Evolutionary conservation across 1,140 invertebrate species (phyloP), one percentile per base, ranked within the genome.

Genomic region (Drosophila sturtevanti): DNA sequence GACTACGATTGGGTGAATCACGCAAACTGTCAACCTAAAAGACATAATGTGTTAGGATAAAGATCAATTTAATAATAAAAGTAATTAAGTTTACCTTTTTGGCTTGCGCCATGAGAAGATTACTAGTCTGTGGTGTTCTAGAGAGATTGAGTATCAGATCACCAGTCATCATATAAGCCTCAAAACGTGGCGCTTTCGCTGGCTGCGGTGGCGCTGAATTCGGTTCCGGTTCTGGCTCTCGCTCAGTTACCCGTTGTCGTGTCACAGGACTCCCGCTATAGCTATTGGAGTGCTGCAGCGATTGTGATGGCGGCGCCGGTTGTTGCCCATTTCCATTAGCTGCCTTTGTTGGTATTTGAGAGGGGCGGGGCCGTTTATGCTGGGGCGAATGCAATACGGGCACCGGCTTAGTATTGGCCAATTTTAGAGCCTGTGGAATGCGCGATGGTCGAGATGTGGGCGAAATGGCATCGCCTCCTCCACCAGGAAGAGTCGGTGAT

Each of bases 91-190:
- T 51, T 5, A 95, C 93, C 90, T 95, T 95, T 81, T 95, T 95
- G 82, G 95, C 94, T 76, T 95, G 93, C 65, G 94, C 94, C 14
- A 94, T 93, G 10, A 95, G 77, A n/a, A 95, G 91, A 76, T 93
- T 93, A 56, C 93, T 93, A 72, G 93, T 94, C 74, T 95, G 95
- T 38, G 95, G 94, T 16, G 96, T 96, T 63, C 96, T 93, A 22
- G 97, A 97, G 59, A 98, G 93, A 92, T 98, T 98, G 59, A 99
- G 93, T 92, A 98, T 98, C 71, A 98, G 93, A 90, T 98, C 97
- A 9, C 98, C 98, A n/a, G 98, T 98, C 98, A 99, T 98, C 95
- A 98, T 97, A 93, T 97, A 98, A 18, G 97, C 97, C 92, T 98
- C 98, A 92, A 97, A 98, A 81, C 95, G 93, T 52, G 91, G 93